Percentiles rank a stretch among this genome's conserved stretches.
Evolutionary conservation across 2,888 invertebrate species (phyloP).

Genomic region (Lasioglossum villosulum): DNA sequence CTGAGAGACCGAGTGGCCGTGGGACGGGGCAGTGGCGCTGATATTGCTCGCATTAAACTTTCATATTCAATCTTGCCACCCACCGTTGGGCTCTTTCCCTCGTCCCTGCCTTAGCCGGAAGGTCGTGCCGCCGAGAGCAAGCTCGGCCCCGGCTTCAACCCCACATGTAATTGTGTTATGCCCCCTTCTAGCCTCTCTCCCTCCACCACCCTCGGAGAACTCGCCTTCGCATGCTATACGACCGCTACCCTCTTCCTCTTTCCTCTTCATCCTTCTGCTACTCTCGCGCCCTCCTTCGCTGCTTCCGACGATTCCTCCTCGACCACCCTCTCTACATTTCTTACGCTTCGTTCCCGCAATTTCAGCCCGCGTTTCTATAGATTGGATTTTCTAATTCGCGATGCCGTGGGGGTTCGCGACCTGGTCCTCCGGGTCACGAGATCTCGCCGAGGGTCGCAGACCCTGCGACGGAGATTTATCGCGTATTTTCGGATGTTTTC

Average conservation of each 20-base stretch:
- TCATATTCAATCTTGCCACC: constrained; percentile 91
- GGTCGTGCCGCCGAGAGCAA: constrained; percentile 65
- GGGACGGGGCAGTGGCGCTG: constrained; percentile 78
- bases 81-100: constrained; percentile 73
- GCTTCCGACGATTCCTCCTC: constrained; percentile 46
- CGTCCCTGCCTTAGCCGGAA: constrained; percentile 54
- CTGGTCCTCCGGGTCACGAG: background rate
- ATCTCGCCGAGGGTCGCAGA: background rate
- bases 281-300: constrained; percentile 27
- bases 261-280: background rate
- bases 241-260: background rate
- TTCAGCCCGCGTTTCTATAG: constrained; percentile 64
- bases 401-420: constrained; percentile 24
- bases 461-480: too few relatives aligned
- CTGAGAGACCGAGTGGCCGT: constrained; percentile 76
- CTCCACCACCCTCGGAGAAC: constrained; percentile 29
- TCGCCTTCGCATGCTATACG: constrained; percentile 23
- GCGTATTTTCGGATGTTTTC: background rate
- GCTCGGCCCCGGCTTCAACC: constrained; percentile 77
- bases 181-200: constrained; percentile 61
- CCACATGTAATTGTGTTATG: constrained; percentile 82
- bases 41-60: constrained; percentile 88
- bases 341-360: constrained; percentile 57
- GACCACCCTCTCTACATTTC: constrained; percentile 46
- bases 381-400: constrained; percentile 75